Evolutionary conservation across 1,140 invertebrate species (phyloP).

Genomic region (Drosophila mayri): DNA sequence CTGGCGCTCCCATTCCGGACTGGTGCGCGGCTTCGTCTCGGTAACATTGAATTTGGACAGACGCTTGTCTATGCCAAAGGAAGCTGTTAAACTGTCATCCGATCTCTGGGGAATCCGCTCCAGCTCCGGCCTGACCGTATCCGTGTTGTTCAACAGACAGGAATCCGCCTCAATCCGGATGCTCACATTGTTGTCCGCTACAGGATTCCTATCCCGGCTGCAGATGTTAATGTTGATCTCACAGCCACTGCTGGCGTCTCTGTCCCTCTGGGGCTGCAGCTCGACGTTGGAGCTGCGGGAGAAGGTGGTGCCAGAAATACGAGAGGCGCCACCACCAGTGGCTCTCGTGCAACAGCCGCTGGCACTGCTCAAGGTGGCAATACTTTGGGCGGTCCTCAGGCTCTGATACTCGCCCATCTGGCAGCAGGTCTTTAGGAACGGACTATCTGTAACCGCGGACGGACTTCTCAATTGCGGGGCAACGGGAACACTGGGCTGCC

Average conservation of each 20-base stretch:
- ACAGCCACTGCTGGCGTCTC: conserved; percentile 47
- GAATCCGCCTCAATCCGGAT: conserved; percentile 67
- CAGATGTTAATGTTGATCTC: conserved; percentile 73
- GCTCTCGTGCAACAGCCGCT: not conserved
- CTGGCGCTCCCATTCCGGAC: conserved; percentile 8
- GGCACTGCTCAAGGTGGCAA: conserved; percentile 2
- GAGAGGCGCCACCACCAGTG: not conserved
- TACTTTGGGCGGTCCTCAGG: conserved; percentile 31
- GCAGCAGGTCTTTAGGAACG: conserved; percentile 45
- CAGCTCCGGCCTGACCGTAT: conserved; percentile 11
- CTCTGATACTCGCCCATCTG: conserved; percentile 33
- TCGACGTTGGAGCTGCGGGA: conserved; percentile 12
- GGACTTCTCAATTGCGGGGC: conserved; percentile 9
- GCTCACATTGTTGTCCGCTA: conserved; percentile 47
- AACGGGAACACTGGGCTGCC: conserved; percentile 18
- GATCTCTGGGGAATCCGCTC: not conserved
- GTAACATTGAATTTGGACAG: conserved; percentile 61
- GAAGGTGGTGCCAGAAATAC: conserved; percentile 11
- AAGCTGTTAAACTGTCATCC: not conserved
- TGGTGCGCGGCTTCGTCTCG: conserved; percentile 5
- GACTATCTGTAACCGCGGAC: conserved; percentile 9
- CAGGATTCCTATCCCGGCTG: conserved; percentile 23
- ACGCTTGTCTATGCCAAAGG: conserved; percentile 65
- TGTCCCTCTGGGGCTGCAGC: conserved; percentile 21
- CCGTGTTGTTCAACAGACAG: conserved; percentile 49